Percentiles rank a stretch among this genome's conserved stretches.
These are phyloP conservation scores for Conopomorpha cramerella DNA, from an alignment of 1,140 invertebrate species.

Conservation along the genomic window DNA sequence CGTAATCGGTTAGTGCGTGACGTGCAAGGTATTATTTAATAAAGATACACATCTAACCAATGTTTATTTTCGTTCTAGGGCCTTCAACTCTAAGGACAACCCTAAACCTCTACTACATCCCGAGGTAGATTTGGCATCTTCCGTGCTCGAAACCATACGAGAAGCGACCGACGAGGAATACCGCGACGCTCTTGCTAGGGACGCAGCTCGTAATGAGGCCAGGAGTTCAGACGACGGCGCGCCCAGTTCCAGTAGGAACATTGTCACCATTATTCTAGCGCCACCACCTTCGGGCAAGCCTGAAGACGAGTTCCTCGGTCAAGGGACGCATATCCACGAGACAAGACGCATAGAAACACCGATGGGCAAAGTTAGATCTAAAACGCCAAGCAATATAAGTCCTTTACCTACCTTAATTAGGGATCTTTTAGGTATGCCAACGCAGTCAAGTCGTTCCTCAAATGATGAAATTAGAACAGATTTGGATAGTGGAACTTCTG, in stretches of 20 bases:
- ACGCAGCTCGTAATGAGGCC: conserved; percentile 23
- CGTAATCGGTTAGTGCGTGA: no score
- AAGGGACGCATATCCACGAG: conserved; percentile 25
- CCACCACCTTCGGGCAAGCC: conserved; percentile 9
- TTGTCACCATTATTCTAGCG: conserved; percentile 27
- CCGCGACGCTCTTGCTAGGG: conserved; percentile 33
- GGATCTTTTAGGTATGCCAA: conserved; percentile 9
- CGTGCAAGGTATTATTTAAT: neutral
- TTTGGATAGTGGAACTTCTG: neutral
- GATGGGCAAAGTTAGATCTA: conserved; percentile 9
- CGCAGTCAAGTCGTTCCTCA: neutral
- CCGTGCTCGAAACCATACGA: conserved; percentile 36
- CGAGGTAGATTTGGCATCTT: conserved; percentile 42
- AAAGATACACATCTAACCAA: conserved; percentile 1
- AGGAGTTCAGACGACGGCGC: conserved; percentile 11
- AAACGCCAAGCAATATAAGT: conserved; percentile 2
- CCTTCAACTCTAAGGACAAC: conserved; percentile 14
- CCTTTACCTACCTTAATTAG: conserved; percentile 8
- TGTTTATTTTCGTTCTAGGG: conserved; percentile 15
- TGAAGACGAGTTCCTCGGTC: conserved; percentile 16
- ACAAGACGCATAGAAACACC: conserved; percentile 17
- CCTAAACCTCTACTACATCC: conserved; percentile 31
- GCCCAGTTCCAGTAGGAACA: conserved; percentile 13
- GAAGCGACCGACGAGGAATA: conserved; percentile 45
- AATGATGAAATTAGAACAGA: neutral